Base-by-base conservation (phyloP, 2,888 invertebrate species). In the Chymomyza fuscimana region DNA sequence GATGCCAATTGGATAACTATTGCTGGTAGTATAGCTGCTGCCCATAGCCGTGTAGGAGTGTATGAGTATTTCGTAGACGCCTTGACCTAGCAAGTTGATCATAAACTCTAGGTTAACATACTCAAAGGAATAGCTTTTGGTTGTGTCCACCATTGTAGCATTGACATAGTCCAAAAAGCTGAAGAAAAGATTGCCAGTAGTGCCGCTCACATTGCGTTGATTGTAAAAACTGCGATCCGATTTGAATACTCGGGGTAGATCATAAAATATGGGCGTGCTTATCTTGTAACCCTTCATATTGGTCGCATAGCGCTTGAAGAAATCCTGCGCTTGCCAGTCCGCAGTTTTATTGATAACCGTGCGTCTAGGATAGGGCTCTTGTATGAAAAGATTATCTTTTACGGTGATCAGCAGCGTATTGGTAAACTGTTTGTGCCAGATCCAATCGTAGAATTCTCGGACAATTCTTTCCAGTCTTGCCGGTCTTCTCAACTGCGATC, bases 1-100 rank as follows among this genome's bases (percentile, higher is more conserved):
- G 9, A 89, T 86, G 50, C 85, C 85, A 5, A 90, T 82, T 0
- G 91, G 91, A 68, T 91, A 89, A 72, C 91, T 90, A 1, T 71
- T 69, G 58, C 80, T 81, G 2, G 82, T 63, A 32, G 76, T 65
- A 4, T 56, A 60, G 25, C 65, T 67, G 9, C 72, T 74, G 73
- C 5, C 64, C 4, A 75, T 29, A 32, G 80, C 81, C 0, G 89
- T 86, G 52, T 78, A 86, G 0, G 89, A 85, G 67, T 90, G 88
- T 4, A 90, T 75, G 9, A 88, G 66, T 0, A 89, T 87, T 67
- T 91, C 91, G n/a, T 87, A 88, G 29, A 89, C 77, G 6, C 77
- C 73, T 16, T 88, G 80, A 1, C 74, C 46, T 0, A 77, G 65
- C 36, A 77, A 12, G 0, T 87, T 77, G 52, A 85, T 16, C 5